Evolutionary conservation across 2,113 vertebrate species (phyloP).

Genomic region (Picathartes gymnocephalus): DNA sequence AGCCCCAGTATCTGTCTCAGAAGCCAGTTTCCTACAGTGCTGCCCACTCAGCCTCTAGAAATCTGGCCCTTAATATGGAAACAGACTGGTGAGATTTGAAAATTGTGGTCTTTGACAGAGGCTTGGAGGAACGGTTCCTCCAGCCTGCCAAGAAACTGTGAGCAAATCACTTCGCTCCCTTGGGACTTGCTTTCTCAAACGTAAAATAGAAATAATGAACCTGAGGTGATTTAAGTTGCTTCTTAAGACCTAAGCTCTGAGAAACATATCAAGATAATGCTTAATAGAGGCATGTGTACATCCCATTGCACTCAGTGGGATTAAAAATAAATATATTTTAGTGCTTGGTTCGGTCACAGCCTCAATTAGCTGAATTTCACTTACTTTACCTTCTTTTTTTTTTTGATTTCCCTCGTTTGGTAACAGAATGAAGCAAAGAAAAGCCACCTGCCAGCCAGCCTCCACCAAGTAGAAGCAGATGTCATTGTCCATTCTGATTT

Average conservation of each 20-base stretch:
- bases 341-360: not conserved
- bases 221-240: not conserved
- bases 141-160: not conserved
- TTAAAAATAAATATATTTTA: not conserved
- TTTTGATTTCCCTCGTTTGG: not conserved
- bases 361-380: not conserved
- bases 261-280: not conserved
- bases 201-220: not conserved
- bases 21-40: not conserved
- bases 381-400: not conserved
- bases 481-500: conserved; percentile 96
- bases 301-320: not conserved
- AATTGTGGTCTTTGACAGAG: not conserved
- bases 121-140: not conserved
- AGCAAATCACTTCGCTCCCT: not conserved
- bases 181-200: not conserved
- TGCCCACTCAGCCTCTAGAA: not conserved
- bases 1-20: not conserved
- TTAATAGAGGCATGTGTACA: not conserved
- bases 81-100: not conserved
- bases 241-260: not conserved
- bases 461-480: conserved; percentile 90
- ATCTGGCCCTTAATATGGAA: not conserved
- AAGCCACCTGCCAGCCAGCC: conserved; percentile 67
- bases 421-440: conserved; percentile 70